Conservation (phyloP, 1,140 invertebrate genomes). For the Hyphantria cunea region DNA sequence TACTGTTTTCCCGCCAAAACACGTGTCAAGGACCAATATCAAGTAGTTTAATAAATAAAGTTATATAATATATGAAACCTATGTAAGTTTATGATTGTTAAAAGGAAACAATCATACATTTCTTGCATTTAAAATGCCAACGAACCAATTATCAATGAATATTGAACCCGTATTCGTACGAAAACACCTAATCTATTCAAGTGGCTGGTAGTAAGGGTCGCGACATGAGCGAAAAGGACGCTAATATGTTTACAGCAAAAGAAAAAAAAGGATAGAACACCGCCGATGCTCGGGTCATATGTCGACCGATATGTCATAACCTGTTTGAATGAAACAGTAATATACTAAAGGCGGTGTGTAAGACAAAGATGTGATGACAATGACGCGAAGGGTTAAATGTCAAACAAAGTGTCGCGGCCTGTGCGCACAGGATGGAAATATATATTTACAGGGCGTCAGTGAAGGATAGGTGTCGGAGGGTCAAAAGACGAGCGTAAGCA, state of each 20-base stretch:
- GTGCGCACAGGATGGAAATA: slow-evolving; percentile 57
- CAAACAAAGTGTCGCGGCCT: slow-evolving; percentile 76
- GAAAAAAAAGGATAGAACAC: slow-evolving; percentile 61
- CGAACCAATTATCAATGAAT: slow-evolving; percentile 77
- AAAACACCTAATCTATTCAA: slow-evolving; percentile 82
- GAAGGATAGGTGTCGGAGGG: slow-evolving; percentile 53
- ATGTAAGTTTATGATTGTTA: neutral
- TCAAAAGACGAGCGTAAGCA: slow-evolving; percentile 78
- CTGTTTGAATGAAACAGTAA: slow-evolving; percentile 64
- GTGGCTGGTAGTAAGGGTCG: slow-evolving; percentile 76
- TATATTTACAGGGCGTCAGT: slow-evolving; percentile 46
- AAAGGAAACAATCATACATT: slow-evolving; percentile 41
- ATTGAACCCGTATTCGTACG: slow-evolving; percentile 71
- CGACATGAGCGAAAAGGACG: slow-evolving; percentile 64
- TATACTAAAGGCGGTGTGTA: slow-evolving; percentile 36
- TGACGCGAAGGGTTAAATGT: slow-evolving; percentile 79
- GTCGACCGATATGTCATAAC: slow-evolving; percentile 80
- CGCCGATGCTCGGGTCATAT: slow-evolving; percentile 69
- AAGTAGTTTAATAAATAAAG: no score
- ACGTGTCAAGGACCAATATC: neutral
- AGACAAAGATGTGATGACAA: slow-evolving; percentile 65
- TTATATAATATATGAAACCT: no score
- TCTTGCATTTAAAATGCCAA: slow-evolving; percentile 72
- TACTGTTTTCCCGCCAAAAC: neutral
- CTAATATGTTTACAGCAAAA: slow-evolving; percentile 43